Percentiles rank a stretch among this genome's conserved stretches.
Conservation (phyloP, 2,888 invertebrate species). For the Tenthredo amoena region DNA sequence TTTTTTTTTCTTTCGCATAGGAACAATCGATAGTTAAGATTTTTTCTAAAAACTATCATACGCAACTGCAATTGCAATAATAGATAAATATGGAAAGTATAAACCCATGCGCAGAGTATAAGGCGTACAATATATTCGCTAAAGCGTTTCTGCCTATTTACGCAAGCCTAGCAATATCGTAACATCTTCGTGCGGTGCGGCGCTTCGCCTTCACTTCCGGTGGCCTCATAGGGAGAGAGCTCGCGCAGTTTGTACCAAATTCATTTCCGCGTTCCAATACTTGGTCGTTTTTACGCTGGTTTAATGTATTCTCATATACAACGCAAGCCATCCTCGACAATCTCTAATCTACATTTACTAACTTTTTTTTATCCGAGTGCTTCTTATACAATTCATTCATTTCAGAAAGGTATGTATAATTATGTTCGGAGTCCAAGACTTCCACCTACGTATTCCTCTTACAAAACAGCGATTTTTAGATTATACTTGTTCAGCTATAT, state of each 20-base stretch:
- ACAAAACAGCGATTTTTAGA: background rate
- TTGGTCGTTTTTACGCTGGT: background rate
- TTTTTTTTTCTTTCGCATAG: background rate
- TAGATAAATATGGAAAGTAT: slow-evolving; percentile 10
- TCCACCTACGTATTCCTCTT: background rate
- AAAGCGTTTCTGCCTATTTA: slow-evolving; percentile 33
- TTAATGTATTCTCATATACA: background rate
- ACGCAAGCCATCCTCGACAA: background rate
- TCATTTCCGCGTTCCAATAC: slow-evolving; percentile 30
- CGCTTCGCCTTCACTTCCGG: slow-evolving; percentile 45
- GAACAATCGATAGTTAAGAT: background rate
- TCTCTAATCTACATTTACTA: background rate
- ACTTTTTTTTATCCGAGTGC: background rate
- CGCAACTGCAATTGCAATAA: background rate
- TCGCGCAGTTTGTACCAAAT: slow-evolving; percentile 3
- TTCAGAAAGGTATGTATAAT: background rate
- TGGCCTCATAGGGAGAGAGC: slow-evolving; percentile 27
- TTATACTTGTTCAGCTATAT: background rate
- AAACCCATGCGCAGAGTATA: background rate
- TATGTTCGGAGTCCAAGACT: background rate
- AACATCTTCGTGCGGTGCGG: slow-evolving; percentile 34
- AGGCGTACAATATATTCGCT: slow-evolving; percentile 18
- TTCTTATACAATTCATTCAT: background rate
- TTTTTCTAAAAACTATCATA: background rate
- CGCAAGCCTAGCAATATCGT: slow-evolving; percentile 30